These are phyloP conservation scores for Ivindomyrus marchei DNA, from an alignment of 2,113 vertebrate species.

Conservation along the genomic window DNA sequence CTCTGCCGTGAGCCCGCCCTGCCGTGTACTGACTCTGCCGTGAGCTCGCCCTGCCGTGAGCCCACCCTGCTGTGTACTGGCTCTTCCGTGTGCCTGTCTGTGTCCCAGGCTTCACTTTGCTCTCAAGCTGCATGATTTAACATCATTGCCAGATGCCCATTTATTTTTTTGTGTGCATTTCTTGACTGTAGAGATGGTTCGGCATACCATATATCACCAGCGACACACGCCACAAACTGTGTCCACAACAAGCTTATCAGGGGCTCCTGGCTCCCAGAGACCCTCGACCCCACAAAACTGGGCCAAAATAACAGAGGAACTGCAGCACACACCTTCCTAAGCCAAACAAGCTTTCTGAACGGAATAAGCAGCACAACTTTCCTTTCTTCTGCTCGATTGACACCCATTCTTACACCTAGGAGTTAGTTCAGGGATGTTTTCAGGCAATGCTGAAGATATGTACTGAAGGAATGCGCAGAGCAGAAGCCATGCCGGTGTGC, in stretches of 20 bases:
- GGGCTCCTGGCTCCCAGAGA: background rate
- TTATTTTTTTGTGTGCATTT: conserved; percentile 4
- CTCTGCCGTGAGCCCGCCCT: background rate
- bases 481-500: background rate
- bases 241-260: background rate
- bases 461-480: background rate
- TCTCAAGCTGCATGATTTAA: background rate
- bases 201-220: background rate
- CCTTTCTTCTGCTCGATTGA: background rate
- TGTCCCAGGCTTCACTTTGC: background rate
- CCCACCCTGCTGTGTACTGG: background rate
- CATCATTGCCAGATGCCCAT: background rate
- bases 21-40: background rate
- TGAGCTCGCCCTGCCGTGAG: background rate
- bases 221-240: background rate
- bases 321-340: background rate
- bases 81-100: background rate
- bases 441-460: background rate
- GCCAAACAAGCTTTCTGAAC: background rate
- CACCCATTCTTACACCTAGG: background rate
- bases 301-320: background rate
- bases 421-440: background rate
- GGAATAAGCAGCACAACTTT: background rate
- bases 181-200: background rate
- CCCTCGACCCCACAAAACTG: background rate